phyloP scores from a whole-genome alignment of 2,113 vertebrate species.

The Peromyscus leucopus region DNA sequence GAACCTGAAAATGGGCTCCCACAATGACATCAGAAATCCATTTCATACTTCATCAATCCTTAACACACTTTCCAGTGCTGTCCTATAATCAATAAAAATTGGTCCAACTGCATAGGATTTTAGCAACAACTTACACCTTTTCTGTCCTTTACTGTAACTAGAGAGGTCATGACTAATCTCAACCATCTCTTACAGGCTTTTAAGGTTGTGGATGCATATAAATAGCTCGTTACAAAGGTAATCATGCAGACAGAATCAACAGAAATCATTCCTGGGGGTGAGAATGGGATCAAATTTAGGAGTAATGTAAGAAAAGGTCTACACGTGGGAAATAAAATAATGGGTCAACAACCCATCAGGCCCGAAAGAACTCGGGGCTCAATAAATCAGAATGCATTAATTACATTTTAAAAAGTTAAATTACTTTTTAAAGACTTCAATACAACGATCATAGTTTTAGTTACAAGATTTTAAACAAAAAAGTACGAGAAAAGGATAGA shows the following conservation, averaged over 20 bases:
- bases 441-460: background rate
- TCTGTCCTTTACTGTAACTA: background rate
- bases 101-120: background rate
- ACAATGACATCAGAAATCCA: background rate
- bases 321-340: background rate
- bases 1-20: no score
- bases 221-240: background rate
- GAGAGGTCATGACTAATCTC: background rate
- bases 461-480: background rate
- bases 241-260: background rate
- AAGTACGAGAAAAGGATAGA: background rate
- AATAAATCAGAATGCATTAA: background rate
- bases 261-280: conserved; percentile 35
- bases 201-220: background rate
- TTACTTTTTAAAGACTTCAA: conserved; percentile 50
- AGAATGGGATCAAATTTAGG: background rate
- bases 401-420: background rate
- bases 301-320: background rate
- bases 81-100: conserved; percentile 1
- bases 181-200: background rate
- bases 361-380: conserved; percentile 18
- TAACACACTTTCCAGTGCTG: background rate
- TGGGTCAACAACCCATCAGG: background rate
- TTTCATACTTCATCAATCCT: conserved; percentile 20
- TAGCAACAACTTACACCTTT: background rate